A percentile compares a stretch with the other conserved stretches of the same genome.
Conservation (phyloP, 2,888 invertebrate species). For the Hydrotaea diabolus region DNA sequence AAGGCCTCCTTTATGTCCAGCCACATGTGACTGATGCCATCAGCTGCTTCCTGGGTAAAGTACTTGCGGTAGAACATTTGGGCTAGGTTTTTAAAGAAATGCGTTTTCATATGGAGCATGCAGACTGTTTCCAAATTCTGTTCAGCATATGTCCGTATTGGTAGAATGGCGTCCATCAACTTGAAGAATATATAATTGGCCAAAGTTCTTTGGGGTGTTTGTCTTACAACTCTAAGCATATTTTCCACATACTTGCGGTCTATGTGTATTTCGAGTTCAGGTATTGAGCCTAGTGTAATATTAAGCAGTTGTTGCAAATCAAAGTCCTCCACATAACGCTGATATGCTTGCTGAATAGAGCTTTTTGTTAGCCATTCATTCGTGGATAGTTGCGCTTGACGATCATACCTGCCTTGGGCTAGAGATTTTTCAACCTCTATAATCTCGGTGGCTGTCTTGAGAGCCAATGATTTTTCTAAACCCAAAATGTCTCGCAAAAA, state of each 20-base stretch:
- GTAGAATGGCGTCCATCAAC: too few relatives aligned
- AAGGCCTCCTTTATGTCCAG: too few relatives aligned
- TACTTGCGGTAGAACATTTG: too few relatives aligned
- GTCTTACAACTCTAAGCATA: too few relatives aligned
- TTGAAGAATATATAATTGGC: too few relatives aligned
- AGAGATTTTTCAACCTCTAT: slow-evolving; percentile 73
- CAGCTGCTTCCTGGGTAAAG: too few relatives aligned
- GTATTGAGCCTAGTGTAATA: slow-evolving; percentile 70
- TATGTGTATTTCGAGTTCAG: slow-evolving; percentile 72
- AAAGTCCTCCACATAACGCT: slow-evolving; percentile 70
- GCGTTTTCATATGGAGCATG: too few relatives aligned
- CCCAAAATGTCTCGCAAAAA: slow-evolving; percentile 65
- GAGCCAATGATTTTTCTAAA: slow-evolving; percentile 65
- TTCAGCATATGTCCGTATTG: too few relatives aligned
- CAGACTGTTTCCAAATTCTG: too few relatives aligned
- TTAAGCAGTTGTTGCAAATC: slow-evolving; percentile 72
- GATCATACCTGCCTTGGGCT: slow-evolving; percentile 71
- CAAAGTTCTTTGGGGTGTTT: too few relatives aligned
- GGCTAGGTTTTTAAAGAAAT: too few relatives aligned
- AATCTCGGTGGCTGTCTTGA: slow-evolving; percentile 70
- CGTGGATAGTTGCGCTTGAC: slow-evolving; percentile 68
- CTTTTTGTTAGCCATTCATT: slow-evolving; percentile 64
- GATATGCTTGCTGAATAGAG: slow-evolving; percentile 70
- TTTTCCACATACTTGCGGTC: slow-evolving; percentile 68
- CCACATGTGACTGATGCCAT: too few relatives aligned